Conservation (phyloP, 2,797 vertebrate genomes). For the Ctenosaura bakeri region DNA sequence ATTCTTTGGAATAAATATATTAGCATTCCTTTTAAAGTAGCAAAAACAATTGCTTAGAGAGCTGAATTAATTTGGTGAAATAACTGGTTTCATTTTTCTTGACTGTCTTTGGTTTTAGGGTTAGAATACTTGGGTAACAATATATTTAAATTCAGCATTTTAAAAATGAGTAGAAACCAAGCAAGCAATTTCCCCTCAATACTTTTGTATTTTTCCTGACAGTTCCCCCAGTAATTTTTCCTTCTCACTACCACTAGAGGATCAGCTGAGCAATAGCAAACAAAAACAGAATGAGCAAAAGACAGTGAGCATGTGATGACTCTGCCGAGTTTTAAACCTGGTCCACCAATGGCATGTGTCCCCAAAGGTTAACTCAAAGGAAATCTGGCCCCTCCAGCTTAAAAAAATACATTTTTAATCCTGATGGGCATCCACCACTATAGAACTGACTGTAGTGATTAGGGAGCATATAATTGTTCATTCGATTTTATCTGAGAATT, state of each 20-base stretch:
- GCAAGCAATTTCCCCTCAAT: not conserved
- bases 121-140: too few species aligned
- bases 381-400: too few species aligned
- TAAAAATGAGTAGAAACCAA: not conserved
- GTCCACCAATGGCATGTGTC: not conserved
- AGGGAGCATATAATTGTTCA: not conserved
- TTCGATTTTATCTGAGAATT: not conserved
- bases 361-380: too few species aligned
- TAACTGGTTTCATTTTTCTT: too few species aligned
- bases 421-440: not conserved
- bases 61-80: too few species aligned
- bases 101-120: too few species aligned
- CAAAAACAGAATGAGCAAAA: not conserved
- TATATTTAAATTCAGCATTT: too few species aligned
- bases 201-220: not conserved
- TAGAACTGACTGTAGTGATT: not conserved
- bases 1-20: not conserved
- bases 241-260: not conserved
- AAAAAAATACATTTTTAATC: not conserved
- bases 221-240: not conserved
- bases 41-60: too few species aligned
- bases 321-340: not conserved
- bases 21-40: not conserved
- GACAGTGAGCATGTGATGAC: not conserved
- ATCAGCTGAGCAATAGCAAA: not conserved